A percentile compares a stretch with the other conserved stretches of the same genome.
phyloP scores from a whole-genome alignment of 2,888 invertebrate genomes.

The Clunio marinus region DNA sequence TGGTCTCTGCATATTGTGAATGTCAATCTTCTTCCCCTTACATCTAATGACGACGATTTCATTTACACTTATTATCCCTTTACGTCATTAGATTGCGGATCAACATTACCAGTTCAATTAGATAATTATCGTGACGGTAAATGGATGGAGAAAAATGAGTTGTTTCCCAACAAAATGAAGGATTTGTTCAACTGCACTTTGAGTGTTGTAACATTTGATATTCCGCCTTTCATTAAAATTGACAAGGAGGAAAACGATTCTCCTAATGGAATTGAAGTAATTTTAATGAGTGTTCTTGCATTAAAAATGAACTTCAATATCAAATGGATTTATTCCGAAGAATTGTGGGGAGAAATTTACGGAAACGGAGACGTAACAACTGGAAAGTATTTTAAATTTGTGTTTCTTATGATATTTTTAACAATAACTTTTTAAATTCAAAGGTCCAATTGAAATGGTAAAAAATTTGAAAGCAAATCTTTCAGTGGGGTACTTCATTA shows the following conservation, averaged over 20 bases:
- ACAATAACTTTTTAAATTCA: background rate
- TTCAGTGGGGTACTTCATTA: conserved; percentile 23
- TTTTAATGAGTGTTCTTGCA: conserved; percentile 37
- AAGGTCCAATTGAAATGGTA: conserved; percentile 40
- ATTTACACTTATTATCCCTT: conserved; percentile 41
- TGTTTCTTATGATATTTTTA: background rate
- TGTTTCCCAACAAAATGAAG: conserved; percentile 19
- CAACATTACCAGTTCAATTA: conserved; percentile 31
- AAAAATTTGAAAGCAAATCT: conserved; percentile 37
- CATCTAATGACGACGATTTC: background rate
- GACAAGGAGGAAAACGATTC: background rate
- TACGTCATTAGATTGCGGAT: conserved; percentile 35
- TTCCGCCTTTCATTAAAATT: conserved; percentile 33
- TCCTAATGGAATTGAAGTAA: conserved; percentile 39
- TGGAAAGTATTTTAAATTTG: background rate
- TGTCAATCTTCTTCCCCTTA: background rate
- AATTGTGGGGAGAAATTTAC: conserved; percentile 33
- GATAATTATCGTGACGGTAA: background rate
- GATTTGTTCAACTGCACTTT: background rate
- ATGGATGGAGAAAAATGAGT: background rate
- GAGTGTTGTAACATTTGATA: background rate
- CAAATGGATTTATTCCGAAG: background rate
- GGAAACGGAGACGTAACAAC: conserved; percentile 39
- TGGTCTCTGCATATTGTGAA: conserved; percentile 14
- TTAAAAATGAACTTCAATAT: conserved; percentile 40